Conservation (phyloP, 2,888 invertebrate species). For the Ichneumoninae sp. region DNA sequence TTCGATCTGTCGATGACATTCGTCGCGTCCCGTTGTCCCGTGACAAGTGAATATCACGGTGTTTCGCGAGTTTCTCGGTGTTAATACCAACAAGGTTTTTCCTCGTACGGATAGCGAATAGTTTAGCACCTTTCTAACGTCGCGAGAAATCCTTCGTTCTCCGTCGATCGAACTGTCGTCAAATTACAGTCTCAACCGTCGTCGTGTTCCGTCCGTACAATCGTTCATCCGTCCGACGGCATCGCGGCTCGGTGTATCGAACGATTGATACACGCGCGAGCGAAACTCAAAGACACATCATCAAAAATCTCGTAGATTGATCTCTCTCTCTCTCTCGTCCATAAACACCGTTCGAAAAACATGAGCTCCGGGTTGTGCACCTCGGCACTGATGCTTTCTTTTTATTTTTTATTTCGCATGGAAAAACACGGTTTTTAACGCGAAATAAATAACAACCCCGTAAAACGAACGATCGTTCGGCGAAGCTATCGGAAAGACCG, state of each 20-base stretch:
- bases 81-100: not conserved
- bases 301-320: slow-evolving; percentile 75
- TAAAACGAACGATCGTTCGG: not conserved
- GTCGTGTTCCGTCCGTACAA: not conserved
- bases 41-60: not conserved
- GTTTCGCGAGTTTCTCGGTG: not conserved
- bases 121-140: not conserved
- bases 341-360: slow-evolving; percentile 79
- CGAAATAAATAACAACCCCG: slow-evolving; percentile 15
- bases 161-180: not conserved
- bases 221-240: not conserved
- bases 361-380: slow-evolving; percentile 70
- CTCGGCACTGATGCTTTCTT: slow-evolving; percentile 36
- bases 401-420: slow-evolving; percentile 40
- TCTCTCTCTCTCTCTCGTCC: slow-evolving; percentile 59
- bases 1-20: not conserved
- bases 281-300: slow-evolving; percentile 72
- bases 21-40: not conserved
- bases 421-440: slow-evolving; percentile 47
- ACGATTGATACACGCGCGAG: slow-evolving; percentile 5
- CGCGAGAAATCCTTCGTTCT: not conserved
- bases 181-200: not conserved
- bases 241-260: not conserved
- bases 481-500: not conserved
- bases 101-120: not conserved